These are phyloP conservation scores for Geotrupes spiniger DNA, from an alignment of 2,888 invertebrate species.

Conservation along the genomic window DNA sequence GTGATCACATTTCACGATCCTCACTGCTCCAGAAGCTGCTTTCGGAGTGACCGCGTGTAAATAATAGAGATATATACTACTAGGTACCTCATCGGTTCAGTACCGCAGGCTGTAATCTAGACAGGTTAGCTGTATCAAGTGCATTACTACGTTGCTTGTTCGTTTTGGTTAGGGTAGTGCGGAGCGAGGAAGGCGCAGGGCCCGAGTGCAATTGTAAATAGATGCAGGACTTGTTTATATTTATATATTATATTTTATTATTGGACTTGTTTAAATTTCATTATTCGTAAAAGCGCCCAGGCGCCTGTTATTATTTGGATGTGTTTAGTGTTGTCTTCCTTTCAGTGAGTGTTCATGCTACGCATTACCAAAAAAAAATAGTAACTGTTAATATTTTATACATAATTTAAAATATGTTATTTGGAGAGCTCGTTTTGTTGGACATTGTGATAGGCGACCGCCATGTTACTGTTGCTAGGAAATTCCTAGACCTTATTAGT, in stretches of 20 bases:
- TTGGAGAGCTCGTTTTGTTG: constrained; percentile 52
- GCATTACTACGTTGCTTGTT: constrained; percentile 52
- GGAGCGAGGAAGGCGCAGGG: constrained; percentile 42
- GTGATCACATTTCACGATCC: constrained; percentile 71
- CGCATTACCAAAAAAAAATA: constrained; percentile 52
- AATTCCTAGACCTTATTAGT: constrained; percentile 48
- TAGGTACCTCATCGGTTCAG: constrained; percentile 52
- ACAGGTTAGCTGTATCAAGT: constrained; percentile 54
- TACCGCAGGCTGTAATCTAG: constrained; percentile 53
- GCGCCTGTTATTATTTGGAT: constrained; percentile 36
- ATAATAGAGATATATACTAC: constrained; percentile 53
- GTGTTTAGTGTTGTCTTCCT: constrained; percentile 52
- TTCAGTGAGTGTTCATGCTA: constrained; percentile 50
- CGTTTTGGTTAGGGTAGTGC: constrained; percentile 41
- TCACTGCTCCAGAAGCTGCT: constrained; percentile 83
- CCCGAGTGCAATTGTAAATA: constrained; percentile 52
- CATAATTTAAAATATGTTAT: constrained; percentile 54
- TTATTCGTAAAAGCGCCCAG: constrained; percentile 27
- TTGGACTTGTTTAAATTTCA: constrained; percentile 44
- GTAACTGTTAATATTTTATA: constrained; percentile 55
- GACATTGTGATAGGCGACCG: constrained; percentile 54
- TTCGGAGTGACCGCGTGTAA: constrained; percentile 68
- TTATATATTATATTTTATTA: constrained; percentile 54
- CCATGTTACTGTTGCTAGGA: constrained; percentile 53
- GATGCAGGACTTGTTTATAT: constrained; percentile 61